phyloP scores from a whole-genome alignment of 2,113 vertebrate genomes.

The Plestiodon gilberti region DNA sequence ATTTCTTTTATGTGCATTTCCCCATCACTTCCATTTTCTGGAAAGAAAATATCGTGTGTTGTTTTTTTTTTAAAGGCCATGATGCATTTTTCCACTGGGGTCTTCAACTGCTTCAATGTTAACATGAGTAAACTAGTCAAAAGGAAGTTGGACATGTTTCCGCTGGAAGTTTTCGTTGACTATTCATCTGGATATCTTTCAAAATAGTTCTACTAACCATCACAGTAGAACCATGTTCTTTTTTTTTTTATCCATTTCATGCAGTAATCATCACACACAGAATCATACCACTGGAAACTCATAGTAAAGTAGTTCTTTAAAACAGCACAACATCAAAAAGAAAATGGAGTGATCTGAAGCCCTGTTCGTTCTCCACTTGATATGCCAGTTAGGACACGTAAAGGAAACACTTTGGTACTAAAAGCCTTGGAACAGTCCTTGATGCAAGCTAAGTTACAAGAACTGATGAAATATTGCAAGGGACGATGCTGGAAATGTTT shows the following conservation, averaged over 20 bases:
- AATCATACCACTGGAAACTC: fast-evolving
- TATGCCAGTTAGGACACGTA: not conserved
- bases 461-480: not conserved
- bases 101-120: not conserved
- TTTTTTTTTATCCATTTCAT: not conserved
- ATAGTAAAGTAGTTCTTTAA: not conserved
- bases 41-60: slow-evolving; percentile 21
- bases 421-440: slow-evolving; percentile 28
- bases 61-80: too few species aligned
- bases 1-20: slow-evolving; percentile 35
- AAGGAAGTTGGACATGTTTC: not conserved
- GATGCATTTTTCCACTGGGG: slow-evolving; percentile 33
- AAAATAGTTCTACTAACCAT: slow-evolving; percentile 31
- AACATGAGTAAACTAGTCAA: not conserved
- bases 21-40: not conserved
- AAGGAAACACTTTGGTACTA: not conserved
- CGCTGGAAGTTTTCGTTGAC: not conserved
- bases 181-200: not conserved
- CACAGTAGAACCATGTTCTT: not conserved
- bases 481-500: not conserved
- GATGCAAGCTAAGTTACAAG: slow-evolving; percentile 21
- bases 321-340: not conserved
- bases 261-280: not conserved
- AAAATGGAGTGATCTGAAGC: not conserved
- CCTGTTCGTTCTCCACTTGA: slow-evolving; percentile 16